These are phyloP conservation scores for Venustaconcha ellipsiformis DNA, from an alignment of 1,140 invertebrate genomes.

Conservation along the genomic window DNA sequence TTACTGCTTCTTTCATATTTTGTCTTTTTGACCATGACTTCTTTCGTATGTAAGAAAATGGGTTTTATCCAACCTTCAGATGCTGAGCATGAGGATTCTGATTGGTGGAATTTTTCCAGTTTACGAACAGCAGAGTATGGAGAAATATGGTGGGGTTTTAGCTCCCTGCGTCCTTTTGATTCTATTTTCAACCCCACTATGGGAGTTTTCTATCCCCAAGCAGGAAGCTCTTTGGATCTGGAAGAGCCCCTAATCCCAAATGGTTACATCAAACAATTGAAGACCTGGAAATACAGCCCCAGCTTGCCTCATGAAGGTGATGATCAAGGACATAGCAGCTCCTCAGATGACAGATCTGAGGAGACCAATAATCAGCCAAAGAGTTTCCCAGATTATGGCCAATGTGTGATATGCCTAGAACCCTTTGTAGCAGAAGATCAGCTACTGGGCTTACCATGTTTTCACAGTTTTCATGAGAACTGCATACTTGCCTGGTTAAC, in stretches of 20 bases:
- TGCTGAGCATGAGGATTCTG: conserved; percentile 53
- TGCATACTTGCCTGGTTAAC: conserved; percentile 73
- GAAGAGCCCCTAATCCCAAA: conserved; percentile 31
- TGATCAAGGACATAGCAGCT: conserved; percentile 7
- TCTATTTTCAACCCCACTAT: conserved; percentile 31
- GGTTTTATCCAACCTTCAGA: conserved; percentile 30
- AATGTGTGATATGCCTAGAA: conserved; percentile 75
- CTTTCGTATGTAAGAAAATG: conserved; percentile 33
- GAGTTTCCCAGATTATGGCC: conserved; percentile 50
- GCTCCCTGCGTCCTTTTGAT: conserved; percentile 23
- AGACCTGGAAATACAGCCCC: conserved; percentile 69
- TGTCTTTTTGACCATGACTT: conserved; percentile 35
- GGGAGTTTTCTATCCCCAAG: conserved; percentile 13
- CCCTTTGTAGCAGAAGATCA: conserved; percentile 62
- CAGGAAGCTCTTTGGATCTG: conserved; percentile 1
- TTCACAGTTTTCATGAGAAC: conserved; percentile 72
- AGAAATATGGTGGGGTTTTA: conserved; percentile 24
- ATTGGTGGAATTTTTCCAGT: conserved; percentile 63
- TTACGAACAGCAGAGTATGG: conserved; percentile 51
- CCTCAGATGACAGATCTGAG: not conserved
- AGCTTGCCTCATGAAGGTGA: not conserved
- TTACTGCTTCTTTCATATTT: conserved; percentile 36
- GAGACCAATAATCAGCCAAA: conserved; percentile 19
- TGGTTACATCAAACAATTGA: conserved; percentile 72
- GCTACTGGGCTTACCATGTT: conserved; percentile 73